phyloP scores from a whole-genome alignment of 2,888 invertebrate species.

The Cephus pulcher region DNA sequence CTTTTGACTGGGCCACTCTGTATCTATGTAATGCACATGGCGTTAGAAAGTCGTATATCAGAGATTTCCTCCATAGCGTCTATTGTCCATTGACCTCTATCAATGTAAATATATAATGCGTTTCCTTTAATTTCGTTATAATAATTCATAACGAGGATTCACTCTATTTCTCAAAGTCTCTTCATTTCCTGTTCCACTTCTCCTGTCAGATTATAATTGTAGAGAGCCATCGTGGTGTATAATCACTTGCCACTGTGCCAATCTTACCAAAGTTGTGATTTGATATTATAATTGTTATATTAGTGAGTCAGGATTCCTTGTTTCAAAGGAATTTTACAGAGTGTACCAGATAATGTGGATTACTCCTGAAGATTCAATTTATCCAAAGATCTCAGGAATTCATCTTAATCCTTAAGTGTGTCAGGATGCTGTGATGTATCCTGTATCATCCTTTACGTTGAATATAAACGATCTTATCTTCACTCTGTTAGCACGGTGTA shows the following conservation, averaged over 20 bases:
- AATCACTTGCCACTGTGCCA: neutral
- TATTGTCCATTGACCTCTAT: neutral
- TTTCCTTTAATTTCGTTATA: neutral
- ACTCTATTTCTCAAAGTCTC: neutral
- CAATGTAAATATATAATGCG: neutral
- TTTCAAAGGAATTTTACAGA: neutral
- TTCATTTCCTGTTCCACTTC: neutral
- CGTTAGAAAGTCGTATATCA: slow-evolving; percentile 54
- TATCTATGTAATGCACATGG: neutral
- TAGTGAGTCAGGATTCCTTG: neutral
- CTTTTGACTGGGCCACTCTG: neutral
- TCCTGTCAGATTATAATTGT: neutral
- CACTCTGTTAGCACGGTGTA: neutral
- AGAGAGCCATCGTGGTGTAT: neutral
- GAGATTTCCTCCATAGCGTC: slow-evolving; percentile 34
- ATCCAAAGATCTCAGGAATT: neutral
- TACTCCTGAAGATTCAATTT: neutral
- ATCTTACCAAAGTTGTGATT: neutral
- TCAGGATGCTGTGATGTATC: no score
- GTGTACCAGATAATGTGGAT: neutral
- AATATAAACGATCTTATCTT: no score
- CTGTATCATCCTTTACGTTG: no score
- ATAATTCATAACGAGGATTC: neutral
- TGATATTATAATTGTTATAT: neutral
- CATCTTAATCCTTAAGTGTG: neutral